Percentiles rank a stretch among this genome's conserved stretches.
These are phyloP conservation scores for Echinarachnius parma DNA, from an alignment of 53 echinoderm and acorn worm species.

Conservation along the genomic window DNA sequence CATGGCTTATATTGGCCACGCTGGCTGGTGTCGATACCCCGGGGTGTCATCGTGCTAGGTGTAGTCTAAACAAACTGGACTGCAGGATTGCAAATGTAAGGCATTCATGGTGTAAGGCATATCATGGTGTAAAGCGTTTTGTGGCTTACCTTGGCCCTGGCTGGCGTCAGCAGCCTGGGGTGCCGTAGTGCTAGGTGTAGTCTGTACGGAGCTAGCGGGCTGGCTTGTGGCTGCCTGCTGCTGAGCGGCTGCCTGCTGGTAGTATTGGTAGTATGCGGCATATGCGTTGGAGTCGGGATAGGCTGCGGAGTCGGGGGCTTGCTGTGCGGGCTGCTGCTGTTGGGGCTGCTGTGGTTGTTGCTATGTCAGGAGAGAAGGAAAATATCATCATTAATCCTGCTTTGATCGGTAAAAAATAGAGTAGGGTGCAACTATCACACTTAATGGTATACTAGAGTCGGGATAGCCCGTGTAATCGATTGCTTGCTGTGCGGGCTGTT, in stretches of 20 bases:
- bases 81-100: no score
- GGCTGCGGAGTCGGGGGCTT: conserved; percentile 21
- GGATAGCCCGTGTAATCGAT: no score
- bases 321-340: conserved; percentile 56
- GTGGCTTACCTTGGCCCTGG: conserved; percentile 26
- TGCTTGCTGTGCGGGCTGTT: no score
- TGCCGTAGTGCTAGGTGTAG: conserved; percentile 7
- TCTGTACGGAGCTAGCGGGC: conserved; percentile 38
- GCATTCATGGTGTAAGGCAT: background rate
- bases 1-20: no score
- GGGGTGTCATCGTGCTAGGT: no score
- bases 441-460: no score
- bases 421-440: no score
- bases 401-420: no score
- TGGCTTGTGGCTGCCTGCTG: conserved; percentile 22
- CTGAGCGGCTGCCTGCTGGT: conserved; percentile 25
- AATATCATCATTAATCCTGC: no score
- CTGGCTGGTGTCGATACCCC: no score
- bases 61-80: no score
- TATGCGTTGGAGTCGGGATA: conserved; percentile 28
- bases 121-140: no score
- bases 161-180: conserved; percentile 27
- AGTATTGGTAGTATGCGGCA: conserved; percentile 48
- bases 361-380: conserved; percentile 13
- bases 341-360: conserved; percentile 66